Base-by-base conservation (phyloP, 2,797 vertebrate species). In the Ictinia mississippiensis region DNA sequence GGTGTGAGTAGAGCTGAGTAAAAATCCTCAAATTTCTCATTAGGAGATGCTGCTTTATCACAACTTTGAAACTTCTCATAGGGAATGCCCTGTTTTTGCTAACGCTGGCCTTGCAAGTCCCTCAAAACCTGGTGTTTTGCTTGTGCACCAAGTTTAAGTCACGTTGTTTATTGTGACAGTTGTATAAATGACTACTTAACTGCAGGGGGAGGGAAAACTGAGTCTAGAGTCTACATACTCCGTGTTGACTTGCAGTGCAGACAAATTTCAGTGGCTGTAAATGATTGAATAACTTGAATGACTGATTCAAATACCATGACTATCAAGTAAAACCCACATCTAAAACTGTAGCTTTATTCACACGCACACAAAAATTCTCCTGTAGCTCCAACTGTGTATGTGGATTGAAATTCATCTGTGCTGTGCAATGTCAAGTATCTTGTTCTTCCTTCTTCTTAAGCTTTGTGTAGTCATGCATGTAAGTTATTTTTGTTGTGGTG, bases 331-430 rank as follows among this genome's bases (percentile, higher is more conserved):
- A 26, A 6, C 2, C 3, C 9, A 5, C 37, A 31, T 53, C 9
- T 63, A 12, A 63, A 90, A 42, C 3, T 61, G 11, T 37, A 23
- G 4, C 9, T 17, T 75, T 50, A 72, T 68, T 84, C 22, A 38
- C 22, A 37, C 0, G 0, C 15, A 5, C 42, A 25, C 10, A 56
- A 22, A 63, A 59, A 63, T 67, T 72, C 6, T 62, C 12, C 44
- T 40, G 38, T 73, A 50, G 29, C n/a, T 73, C 29, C 2, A 5
- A 8, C 18, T 62, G 28, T 38, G 22, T 31, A 15, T 0, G 0
- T 53, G n/a, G 14, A 68, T 63, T 44, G 11, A 59, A 85, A 82
- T 63, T 72, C 20, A 42, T 72, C 28, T 58, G 9, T 31, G 9
- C 26, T 75, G 28, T n/a, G 28, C n/a, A 7, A 3, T 25, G 15